Evolutionary conservation across 2,888 invertebrate species (phyloP).

Genomic region (Allolobophora icterica): DNA sequence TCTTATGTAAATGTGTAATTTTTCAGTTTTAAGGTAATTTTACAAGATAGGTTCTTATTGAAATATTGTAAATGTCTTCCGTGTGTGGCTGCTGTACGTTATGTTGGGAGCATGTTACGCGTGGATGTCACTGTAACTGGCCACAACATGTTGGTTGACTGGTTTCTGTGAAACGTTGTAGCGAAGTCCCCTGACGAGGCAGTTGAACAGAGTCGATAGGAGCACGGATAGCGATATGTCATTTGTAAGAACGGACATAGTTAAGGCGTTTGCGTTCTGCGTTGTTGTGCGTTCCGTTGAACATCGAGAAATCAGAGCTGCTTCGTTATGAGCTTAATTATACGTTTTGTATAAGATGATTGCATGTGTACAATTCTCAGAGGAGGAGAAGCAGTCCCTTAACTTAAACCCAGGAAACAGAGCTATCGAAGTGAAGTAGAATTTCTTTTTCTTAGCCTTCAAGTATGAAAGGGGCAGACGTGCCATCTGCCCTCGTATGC

Average conservation of each 20-base stretch:
- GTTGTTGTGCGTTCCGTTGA: background rate
- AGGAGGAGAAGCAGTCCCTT: too few relatives aligned
- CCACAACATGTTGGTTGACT: background rate
- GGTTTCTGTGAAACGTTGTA: background rate
- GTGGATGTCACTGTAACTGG: background rate
- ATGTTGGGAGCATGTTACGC: background rate
- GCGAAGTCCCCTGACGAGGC: background rate
- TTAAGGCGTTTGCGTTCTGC: background rate
- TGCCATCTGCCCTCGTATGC: too few relatives aligned
- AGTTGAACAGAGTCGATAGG: background rate
- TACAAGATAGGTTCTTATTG: background rate
- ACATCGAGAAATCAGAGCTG: background rate
- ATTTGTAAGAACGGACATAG: background rate
- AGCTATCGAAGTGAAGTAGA: too few relatives aligned
- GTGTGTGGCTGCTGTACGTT: background rate
- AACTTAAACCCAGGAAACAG: too few relatives aligned
- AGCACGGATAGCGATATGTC: conserved; percentile 24
- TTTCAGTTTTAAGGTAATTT: background rate
- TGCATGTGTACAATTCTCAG: too few relatives aligned
- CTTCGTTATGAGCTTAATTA: too few relatives aligned
- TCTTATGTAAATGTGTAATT: background rate
- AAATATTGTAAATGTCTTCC: background rate
- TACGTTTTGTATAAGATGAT: too few relatives aligned
- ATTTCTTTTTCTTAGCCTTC: too few relatives aligned
- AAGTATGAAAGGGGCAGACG: too few relatives aligned